Evolutionary conservation across 2,797 vertebrate genomes (phyloP).

Genomic region (Oryzias dopingdopingensis): DNA sequence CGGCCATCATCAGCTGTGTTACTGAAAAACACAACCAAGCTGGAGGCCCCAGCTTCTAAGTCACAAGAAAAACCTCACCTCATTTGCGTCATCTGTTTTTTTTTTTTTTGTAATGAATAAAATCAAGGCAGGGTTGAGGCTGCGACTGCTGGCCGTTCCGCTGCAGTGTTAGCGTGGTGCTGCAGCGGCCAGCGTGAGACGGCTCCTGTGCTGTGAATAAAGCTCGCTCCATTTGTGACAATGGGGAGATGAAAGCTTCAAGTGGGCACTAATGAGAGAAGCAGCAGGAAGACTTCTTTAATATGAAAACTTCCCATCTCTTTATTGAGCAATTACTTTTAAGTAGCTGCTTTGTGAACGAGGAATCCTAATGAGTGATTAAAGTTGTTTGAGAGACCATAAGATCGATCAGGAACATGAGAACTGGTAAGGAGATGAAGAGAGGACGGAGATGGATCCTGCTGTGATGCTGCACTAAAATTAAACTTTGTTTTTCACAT

Average conservation of each 20-base stretch:
- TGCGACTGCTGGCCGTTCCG: conserved; percentile 14
- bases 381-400: conserved; percentile 88
- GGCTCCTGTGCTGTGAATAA: conserved; percentile 74
- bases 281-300: conserved; percentile 93
- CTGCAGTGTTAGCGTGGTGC: not conserved
- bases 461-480: conserved; percentile 55
- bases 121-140: conserved; percentile 1
- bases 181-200: conserved; percentile 36
- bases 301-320: conserved; percentile 89
- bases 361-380: conserved; percentile 96
- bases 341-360: conserved; percentile 89
- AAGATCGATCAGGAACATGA: conserved; percentile 86
- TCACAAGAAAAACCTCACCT: not conserved
- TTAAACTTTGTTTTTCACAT: conserved; percentile 60
- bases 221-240: conserved; percentile 71
- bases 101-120: conserved; percentile 13
- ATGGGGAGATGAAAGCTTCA: conserved; percentile 62
- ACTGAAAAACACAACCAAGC: conserved; percentile 4
- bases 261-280: conserved; percentile 78
- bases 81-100: conserved; percentile 7
- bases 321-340: conserved; percentile 96
- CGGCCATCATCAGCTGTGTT: not conserved
- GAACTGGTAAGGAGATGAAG: conserved; percentile 83
- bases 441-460: conserved; percentile 72
- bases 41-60: not conserved